Evolutionary conservation across 2,113 vertebrate species (phyloP), one percentile per base, ranked within the genome.

Genomic region (Upupa epops): DNA sequence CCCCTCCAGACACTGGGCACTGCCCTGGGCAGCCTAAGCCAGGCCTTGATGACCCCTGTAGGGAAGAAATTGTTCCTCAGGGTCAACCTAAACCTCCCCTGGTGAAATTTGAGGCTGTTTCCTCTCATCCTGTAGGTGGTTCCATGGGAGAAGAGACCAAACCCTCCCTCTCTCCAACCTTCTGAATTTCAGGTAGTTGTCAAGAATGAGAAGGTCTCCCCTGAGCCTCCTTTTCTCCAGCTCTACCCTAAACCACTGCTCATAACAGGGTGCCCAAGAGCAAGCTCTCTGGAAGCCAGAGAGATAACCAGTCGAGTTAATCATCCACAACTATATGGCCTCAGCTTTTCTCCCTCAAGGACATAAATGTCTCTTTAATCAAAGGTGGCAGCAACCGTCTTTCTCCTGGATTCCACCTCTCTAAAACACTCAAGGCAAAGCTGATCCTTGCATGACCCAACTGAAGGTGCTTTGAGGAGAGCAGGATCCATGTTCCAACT

Each of bases 351-450:
- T 92, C 74, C 70, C 65, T 91, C 63, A 87, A 89, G 81, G 87
- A 84, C 17, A 3, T 92, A 93, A 95, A 84, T 68, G 89, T 58
- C 74, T 90, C 84, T 92, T 73, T 87, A 93, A 86, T 31, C 40
- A 70, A 40, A 56, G 55, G 89, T 94, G 87, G 93, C 84, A 89
- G 81, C 32, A 92, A 15, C 3, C 49, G 24, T 13, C 63, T 36
- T 79, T 89, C 69, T 72, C 51, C 83, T 89, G 61, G 65, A 69
- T 92, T 95, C 90, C 77, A 81, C 65, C 73, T 92, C 83, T 76
- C 56, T 89, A 40, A 87, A 92, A 72, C 36, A 54, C 69, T 72
- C 32, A 37, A 19, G 78, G 74, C 66, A 75, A 89, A 91, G 55
- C 40, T 3, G 6, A 63, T 84, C 77, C 48, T 85, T 78, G 31